These are phyloP conservation scores for Homarus americanus DNA, from an alignment of 1,140 invertebrate species.

Conservation along the genomic window DNA sequence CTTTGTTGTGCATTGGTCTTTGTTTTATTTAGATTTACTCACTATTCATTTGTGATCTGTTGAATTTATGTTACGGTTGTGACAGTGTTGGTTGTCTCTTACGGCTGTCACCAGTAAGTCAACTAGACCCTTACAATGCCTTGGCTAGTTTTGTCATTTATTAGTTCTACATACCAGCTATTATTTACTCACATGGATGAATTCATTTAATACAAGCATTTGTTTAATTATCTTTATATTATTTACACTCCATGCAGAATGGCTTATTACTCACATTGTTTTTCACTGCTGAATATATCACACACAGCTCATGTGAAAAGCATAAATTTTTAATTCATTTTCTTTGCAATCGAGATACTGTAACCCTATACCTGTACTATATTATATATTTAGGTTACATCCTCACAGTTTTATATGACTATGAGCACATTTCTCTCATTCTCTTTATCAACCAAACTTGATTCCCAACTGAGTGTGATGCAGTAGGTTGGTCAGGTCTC, in stretches of 20 bases:
- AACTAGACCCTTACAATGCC: neutral
- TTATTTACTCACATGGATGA: neutral
- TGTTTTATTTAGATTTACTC: neutral
- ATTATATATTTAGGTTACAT: too few relatives aligned
- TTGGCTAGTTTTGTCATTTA: neutral
- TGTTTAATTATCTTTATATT: neutral
- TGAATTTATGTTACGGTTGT: neutral
- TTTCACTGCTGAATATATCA: neutral
- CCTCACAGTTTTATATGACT: too few relatives aligned
- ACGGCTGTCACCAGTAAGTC: neutral
- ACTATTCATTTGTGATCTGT: neutral
- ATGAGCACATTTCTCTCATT: too few relatives aligned
- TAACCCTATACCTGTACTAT: too few relatives aligned
- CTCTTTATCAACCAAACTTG: too few relatives aligned
- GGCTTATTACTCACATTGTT: neutral
- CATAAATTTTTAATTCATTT: too few relatives aligned
- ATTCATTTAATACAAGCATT: neutral
- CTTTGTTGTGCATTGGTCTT: neutral
- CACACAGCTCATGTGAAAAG: too few relatives aligned
- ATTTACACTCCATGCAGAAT: neutral
- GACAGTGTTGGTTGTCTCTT: neutral
- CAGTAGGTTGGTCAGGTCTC: too few relatives aligned
- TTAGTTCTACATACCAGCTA: slow-evolving; percentile 9
- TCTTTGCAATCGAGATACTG: too few relatives aligned
- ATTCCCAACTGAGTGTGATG: too few relatives aligned